Percentiles rank a stretch among this genome's conserved stretches.
Evolutionary conservation across 2,113 vertebrate species (phyloP).

Genomic region (Pelmatolapia mariae): DNA sequence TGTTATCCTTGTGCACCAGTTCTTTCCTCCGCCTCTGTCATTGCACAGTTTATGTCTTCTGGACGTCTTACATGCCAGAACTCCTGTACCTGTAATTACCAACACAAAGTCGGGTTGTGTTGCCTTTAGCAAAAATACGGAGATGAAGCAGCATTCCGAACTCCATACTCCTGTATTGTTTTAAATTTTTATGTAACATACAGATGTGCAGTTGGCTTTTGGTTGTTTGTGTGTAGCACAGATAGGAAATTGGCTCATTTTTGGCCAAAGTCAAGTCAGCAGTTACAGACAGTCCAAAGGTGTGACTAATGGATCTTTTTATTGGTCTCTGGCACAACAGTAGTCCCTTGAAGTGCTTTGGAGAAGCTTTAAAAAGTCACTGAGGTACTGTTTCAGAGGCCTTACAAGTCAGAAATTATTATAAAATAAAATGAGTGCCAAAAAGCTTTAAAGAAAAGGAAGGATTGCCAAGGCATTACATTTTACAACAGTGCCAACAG

Average conservation of each 20-base stretch:
- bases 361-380: slow-evolving; percentile 53
- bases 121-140: not conserved
- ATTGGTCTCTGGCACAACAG: slow-evolving; percentile 36
- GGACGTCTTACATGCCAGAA: not conserved
- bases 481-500: slow-evolving; percentile 48
- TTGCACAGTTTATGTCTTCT: slow-evolving; percentile 2
- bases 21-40: slow-evolving; percentile 17
- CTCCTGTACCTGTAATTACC: not conserved
- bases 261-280: not conserved
- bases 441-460: slow-evolving; percentile 48
- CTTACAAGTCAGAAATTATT: slow-evolving; percentile 56
- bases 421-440: slow-evolving; percentile 47
- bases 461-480: slow-evolving; percentile 42
- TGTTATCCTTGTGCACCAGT: not conserved
- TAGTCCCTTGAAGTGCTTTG: slow-evolving; percentile 1
- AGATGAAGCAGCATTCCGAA: not conserved
- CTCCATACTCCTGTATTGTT: not conserved
- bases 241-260: not conserved
- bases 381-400: slow-evolving; percentile 62
- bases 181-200: not conserved
- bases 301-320: slow-evolving; percentile 44
- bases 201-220: not conserved
- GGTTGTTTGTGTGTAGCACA: not conserved
- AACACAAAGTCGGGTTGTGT: not conserved
- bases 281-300: slow-evolving; percentile 25